Base-by-base conservation (phyloP, 2,797 vertebrate species). In the Danio kyathit region DNA sequence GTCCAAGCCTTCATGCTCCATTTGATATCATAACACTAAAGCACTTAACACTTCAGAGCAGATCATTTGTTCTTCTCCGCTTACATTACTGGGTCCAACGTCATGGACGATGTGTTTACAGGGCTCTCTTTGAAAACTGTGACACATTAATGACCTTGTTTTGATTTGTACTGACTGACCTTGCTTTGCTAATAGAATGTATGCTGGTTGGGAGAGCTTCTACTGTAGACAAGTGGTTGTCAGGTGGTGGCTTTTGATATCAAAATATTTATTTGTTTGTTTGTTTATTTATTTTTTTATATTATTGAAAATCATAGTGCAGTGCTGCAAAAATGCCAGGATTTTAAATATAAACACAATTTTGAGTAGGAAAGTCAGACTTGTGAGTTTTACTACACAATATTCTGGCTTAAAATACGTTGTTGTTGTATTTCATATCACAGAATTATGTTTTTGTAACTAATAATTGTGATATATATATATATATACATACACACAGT, bases 1-100 rank as follows among this genome's bases (percentile, higher is more conserved):
- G 93, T 93, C 91, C 92, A 92, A 92, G 87, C 90, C 88, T 93
- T 86, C 83, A 90, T 83, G 89, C 89, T 92, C 92, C 91, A 91
- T 94, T 94, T 94, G 91, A 93, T 92, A 94, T 92, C 90, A 92
- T 88, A 95, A 93, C 93, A 94, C 85, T 74, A 61, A 69, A 90
- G 91, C 93, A 94, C 93, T 94, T 93, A 92, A 86, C 85, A 89
- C 88, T 90, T 88, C 86, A 85, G 88, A 79, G 85, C 83, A 80
- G 52, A 71, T 76, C 81, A 87, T 81, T 89, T 90, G 90, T 92
- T 89, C 84, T 87, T 69, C 49, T 29, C 43, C 38, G 59, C 51
- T 78, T 66, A 57, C 52, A 78, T 75, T 51, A 61, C 59, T 60
- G 16, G 9, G 9, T 13, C 64, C 40, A 77, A 66, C 59, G 70